phyloP scores from a whole-genome alignment of 2,113 vertebrate species.

The Raja brachyura region DNA sequence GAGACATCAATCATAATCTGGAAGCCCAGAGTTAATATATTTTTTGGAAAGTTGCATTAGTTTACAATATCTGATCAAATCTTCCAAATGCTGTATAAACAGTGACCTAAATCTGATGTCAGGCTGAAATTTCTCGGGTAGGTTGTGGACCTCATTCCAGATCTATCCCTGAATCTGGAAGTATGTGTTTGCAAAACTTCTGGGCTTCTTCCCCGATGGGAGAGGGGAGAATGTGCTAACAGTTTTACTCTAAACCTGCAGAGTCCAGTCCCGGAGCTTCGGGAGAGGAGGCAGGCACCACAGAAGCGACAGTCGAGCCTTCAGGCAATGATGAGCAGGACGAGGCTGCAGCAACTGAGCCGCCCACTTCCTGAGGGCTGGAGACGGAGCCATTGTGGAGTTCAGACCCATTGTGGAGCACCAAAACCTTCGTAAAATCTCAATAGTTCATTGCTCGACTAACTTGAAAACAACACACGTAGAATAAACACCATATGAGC shows the following conservation, averaged over 20 bases:
- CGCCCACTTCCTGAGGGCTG: background rate
- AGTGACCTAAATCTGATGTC: background rate
- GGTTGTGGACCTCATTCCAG: background rate
- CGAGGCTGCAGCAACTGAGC: background rate
- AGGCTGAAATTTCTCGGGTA: background rate
- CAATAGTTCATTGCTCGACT: background rate
- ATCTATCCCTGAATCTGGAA: too few species aligned
- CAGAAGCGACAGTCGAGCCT: background rate
- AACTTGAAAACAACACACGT: background rate
- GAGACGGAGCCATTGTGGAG: background rate
- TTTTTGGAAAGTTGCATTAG: background rate
- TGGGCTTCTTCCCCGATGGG: too few species aligned
- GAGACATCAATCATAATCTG: background rate
- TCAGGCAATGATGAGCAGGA: background rate
- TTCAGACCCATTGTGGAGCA: too few species aligned
- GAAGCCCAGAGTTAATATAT: too few species aligned
- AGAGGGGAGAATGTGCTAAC: too few species aligned
- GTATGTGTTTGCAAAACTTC: too few species aligned
- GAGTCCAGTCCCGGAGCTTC: background rate
- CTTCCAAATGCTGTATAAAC: background rate
- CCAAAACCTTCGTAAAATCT: too few species aligned
- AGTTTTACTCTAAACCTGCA: background rate
- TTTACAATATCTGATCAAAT: background rate
- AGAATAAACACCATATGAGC: background rate
- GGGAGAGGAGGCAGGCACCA: background rate